Percentiles rank a stretch among this genome's conserved stretches.
Conservation (phyloP, 2,888 invertebrate species). For the Caenorhabditis becei region DNA sequence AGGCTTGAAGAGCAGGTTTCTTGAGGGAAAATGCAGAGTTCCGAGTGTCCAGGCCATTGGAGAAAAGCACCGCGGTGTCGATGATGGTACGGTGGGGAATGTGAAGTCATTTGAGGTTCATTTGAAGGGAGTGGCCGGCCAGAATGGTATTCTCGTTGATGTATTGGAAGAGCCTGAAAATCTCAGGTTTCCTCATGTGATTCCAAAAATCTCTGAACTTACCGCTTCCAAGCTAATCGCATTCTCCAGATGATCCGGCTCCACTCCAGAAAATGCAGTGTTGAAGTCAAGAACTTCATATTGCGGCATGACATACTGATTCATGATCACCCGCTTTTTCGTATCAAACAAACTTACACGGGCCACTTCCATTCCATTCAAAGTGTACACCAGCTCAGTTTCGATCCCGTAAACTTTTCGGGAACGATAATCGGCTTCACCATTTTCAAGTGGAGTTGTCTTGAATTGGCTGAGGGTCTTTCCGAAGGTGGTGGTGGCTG, state of each 20-base stretch:
- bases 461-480: conserved; percentile 71
- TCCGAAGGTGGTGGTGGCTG: conserved; percentile 66
- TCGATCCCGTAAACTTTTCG: conserved; percentile 62
- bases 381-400: conserved; percentile 36
- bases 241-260: conserved; percentile 15
- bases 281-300: conserved; percentile 17
- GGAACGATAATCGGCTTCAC: conserved; percentile 69
- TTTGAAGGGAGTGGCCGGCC: conserved; percentile 97
- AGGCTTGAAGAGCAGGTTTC: conserved; percentile 91
- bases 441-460: conserved; percentile 67
- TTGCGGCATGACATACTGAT: conserved; percentile 23
- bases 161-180: conserved; percentile 87
- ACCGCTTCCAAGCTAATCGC: conserved; percentile 38
- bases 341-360: conserved; percentile 36
- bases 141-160: conserved; percentile 93
- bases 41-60: conserved; percentile 89
- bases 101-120: conserved; percentile 88
- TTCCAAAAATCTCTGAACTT: too few species aligned
- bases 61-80: conserved; percentile 95
- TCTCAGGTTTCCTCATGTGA: too few species aligned
- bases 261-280: conserved; percentile 21
- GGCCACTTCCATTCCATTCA: conserved; percentile 42
- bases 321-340: conserved; percentile 21
- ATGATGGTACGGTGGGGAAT: conserved; percentile 86
- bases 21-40: conserved; percentile 83